Evolutionary conservation across 1,140 invertebrate species (phyloP), one percentile per base, ranked within the genome.

Genomic region (Heliconius eleuchia): DNA sequence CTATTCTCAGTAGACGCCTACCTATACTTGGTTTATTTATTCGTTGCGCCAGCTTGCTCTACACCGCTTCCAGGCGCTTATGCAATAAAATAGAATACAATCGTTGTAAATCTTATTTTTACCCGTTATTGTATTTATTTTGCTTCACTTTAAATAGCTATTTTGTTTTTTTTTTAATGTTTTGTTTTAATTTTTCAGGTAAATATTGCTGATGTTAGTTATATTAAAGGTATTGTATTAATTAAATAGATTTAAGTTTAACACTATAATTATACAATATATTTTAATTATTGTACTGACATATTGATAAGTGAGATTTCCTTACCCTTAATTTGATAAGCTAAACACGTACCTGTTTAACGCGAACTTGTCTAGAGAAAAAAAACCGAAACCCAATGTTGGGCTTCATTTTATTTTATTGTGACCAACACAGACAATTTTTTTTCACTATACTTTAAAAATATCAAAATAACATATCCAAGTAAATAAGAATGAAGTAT

Each of bases 1-100:
- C 71, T 73, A 57, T 80, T 79, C 52, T 46, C 52, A 74, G 74
- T 16, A 74, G 81, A 81, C 82, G 84, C 82, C 84, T 84, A 79
- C 52, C 46, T 78, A 39, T 74, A 83, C 76, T 85, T 83, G 74
- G 30, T 6, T 79, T 77, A 70, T 16, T 71, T 55, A 71, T 78
- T 60, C 79, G 50, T 72, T 70, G 70, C 80, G 60, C 71, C 71
- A 50, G 55, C 23, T 83, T 88, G 83, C 84, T 84, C 72, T 82
- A 60, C 71, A 77, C 66, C 80, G 79, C 73, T 27, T 52, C 11
- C 81, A 88, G 87, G 87, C 87, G 86, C 66, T 80, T 23, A 16
- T 16, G 11, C 1, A 66, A n/a, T 66, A 27, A 66, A 66, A 23
- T 60, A 8, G 8, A 57, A 57, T 9, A 46, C 13, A 27, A 23